Conservation (phyloP, 2,888 invertebrate genomes). For the Pheosia gnoma region DNA sequence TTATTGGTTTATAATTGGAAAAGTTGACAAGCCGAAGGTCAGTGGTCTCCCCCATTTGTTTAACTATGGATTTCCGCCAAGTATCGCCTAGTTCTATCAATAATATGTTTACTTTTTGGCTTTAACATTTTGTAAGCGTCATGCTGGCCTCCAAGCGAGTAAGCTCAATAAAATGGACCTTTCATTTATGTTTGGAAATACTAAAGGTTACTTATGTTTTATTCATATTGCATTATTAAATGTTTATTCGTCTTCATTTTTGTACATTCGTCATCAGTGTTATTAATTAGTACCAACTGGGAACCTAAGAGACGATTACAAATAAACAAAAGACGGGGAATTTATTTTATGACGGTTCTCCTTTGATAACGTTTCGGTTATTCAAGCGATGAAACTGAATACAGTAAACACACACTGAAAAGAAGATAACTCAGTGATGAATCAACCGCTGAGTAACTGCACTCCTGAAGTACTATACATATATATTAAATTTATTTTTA, state of each 20-base stretch:
- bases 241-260: too few species aligned
- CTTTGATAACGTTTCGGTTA: too few species aligned
- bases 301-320: too few species aligned
- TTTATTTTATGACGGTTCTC: too few species aligned
- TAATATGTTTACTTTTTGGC: too few species aligned
- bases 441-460: conserved; percentile 23
- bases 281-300: too few species aligned
- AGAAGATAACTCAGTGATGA: conserved; percentile 26
- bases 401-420: neutral
- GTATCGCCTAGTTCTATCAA: too few species aligned
- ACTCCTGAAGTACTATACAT: neutral
- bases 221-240: neutral
- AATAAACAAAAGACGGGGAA: too few species aligned
- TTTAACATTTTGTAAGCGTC: neutral
- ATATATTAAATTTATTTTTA: conserved; percentile 10
- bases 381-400: neutral
- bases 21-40: too few species aligned
- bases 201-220: neutral
- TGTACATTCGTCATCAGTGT: neutral
- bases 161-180: neutral
- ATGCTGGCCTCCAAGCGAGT: neutral
- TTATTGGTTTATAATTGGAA: too few species aligned
- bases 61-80: too few species aligned
- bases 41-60: too few species aligned
- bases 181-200: conserved; percentile 4